Percentiles rank a stretch among this genome's conserved stretches.
Evolutionary conservation across 2,888 invertebrate genomes (phyloP).

Genomic region (Calliopum simillimum): DNA sequence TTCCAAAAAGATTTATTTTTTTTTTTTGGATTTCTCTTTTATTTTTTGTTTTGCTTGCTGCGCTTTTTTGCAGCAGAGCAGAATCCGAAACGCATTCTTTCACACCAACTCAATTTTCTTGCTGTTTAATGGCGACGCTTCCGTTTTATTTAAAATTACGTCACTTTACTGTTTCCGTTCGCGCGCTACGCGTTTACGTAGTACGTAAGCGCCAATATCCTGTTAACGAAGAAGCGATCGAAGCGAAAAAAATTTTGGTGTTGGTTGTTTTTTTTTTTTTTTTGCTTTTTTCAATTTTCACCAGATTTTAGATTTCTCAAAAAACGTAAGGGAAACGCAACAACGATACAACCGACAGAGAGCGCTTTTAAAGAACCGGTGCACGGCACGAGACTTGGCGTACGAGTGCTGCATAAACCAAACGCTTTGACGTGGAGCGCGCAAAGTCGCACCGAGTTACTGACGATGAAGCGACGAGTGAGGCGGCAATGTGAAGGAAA

Average conservation of each 20-base stretch:
- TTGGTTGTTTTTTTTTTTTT: no score
- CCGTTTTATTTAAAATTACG: slow-evolving; percentile 47
- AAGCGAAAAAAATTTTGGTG: background rate
- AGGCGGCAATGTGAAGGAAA: slow-evolving; percentile 4
- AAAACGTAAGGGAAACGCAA: background rate
- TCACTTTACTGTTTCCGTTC: slow-evolving; percentile 47
- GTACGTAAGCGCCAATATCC: slow-evolving; percentile 14
- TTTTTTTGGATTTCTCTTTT: no score
- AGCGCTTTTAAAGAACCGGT: slow-evolving; percentile 11
- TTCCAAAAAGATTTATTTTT: background rate
- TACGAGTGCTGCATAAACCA: slow-evolving; percentile 19
- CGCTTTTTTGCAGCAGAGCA: slow-evolving; percentile 35
- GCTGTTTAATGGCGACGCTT: slow-evolving; percentile 30
- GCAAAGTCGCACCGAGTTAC: no score
- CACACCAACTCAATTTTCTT: background rate
- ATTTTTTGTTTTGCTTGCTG: slow-evolving; percentile 28
- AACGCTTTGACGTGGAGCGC: background rate
- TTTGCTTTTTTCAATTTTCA: no score
- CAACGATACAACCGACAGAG: background rate
- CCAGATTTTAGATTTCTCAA: no score
- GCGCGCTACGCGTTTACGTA: slow-evolving; percentile 11
- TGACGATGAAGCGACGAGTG: background rate
- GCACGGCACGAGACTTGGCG: slow-evolving; percentile 15
- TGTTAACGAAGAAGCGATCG: background rate
- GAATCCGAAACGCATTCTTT: background rate